Percentiles rank a stretch among this genome's conserved stretches.
Conservation (phyloP, 2,797 vertebrate species). For the Bryconaethiops microstoma region DNA sequence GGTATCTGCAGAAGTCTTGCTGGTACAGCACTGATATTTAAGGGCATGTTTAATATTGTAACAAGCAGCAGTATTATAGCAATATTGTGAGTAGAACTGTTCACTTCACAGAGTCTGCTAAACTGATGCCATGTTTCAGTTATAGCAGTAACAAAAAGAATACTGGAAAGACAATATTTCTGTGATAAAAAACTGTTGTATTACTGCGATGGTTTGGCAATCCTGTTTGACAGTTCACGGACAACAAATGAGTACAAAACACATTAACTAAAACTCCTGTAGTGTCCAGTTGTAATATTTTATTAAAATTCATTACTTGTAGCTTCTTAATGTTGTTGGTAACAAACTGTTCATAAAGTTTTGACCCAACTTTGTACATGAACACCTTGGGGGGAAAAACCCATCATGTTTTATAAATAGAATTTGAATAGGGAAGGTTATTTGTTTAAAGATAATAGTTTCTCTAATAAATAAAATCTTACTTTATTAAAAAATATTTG, state of each 20-base stretch:
- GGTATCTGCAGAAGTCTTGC: not conserved
- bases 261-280: not conserved
- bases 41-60: no score
- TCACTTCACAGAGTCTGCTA: no score
- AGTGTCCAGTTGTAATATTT: not conserved
- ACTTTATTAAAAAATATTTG: constrained; percentile 12
- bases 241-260: not conserved
- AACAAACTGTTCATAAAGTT: not conserved
- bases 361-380: not conserved
- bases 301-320: not conserved
- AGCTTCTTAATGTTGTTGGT: not conserved
- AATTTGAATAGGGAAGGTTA: not conserved
- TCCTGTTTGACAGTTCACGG: not conserved
- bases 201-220: no score
- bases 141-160: no score
- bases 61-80: no score
- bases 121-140: no score
- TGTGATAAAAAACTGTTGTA: no score
- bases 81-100: no score
- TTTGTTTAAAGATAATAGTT: constrained; percentile 1
- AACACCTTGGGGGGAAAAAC: not conserved
- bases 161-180: no score
- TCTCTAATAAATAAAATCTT: not conserved
- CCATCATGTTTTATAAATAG: constrained; percentile 8
- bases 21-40: not conserved